Evolutionary conservation across 2,113 vertebrate species (phyloP).

Genomic region (Picathartes gymnocephalus): DNA sequence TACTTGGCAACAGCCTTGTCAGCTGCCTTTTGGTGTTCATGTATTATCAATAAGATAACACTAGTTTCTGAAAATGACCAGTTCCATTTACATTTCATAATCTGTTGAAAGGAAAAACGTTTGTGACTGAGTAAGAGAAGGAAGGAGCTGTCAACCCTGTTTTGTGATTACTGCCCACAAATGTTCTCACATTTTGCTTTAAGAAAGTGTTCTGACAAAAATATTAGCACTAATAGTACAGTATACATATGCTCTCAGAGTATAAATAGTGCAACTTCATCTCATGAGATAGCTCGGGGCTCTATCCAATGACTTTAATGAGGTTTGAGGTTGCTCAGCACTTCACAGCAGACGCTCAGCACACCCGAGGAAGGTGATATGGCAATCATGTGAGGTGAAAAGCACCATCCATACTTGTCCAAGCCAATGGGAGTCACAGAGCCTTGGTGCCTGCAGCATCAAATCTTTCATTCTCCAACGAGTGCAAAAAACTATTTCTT

Average conservation of each 20-base stretch:
- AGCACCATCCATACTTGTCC: neutral
- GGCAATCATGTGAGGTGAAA: neutral
- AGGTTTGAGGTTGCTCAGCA: neutral
- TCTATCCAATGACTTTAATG: neutral
- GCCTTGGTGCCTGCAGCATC: neutral
- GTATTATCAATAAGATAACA: conserved; percentile 20
- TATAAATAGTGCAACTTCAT: conserved; percentile 68
- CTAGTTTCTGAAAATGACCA: conserved; percentile 58
- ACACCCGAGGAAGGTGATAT: neutral
- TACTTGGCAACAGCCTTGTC: neutral
- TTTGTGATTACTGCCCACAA: conserved; percentile 74
- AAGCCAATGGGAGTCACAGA: neutral
- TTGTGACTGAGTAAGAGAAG: conserved; percentile 47
- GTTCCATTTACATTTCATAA: conserved; percentile 63
- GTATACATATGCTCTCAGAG: conserved; percentile 70
- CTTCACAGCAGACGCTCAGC: neutral
- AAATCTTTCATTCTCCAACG: neutral
- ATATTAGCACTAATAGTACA: conserved; percentile 80
- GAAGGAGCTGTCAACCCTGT: conserved; percentile 70
- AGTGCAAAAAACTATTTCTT: neutral
- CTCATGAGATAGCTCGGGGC: conserved; percentile 36
- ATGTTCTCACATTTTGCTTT: conserved; percentile 75
- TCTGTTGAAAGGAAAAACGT: conserved; percentile 60
- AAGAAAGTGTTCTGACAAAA: conserved; percentile 72
- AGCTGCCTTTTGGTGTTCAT: neutral